Conservation (phyloP, 2,113 vertebrate genomes). For the Nansenia antarctica region DNA sequence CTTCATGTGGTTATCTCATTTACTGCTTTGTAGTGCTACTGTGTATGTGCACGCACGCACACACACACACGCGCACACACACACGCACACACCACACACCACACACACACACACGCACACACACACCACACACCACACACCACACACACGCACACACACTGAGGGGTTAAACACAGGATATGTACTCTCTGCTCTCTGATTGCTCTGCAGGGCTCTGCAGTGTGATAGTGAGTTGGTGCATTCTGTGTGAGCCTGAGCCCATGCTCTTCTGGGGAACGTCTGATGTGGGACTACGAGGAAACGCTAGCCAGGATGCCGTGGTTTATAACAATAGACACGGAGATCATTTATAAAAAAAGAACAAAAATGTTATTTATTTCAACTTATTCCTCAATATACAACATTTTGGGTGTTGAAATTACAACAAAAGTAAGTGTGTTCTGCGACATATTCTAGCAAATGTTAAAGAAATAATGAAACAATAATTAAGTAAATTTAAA, state of each 20-base stretch:
- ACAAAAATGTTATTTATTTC: conserved; percentile 87
- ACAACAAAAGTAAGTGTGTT: conserved; percentile 68
- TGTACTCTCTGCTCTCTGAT: conserved; percentile 3
- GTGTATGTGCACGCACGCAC: too few species aligned
- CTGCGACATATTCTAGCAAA: conserved; percentile 82
- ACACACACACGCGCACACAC: neutral
- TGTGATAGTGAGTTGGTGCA: too few species aligned
- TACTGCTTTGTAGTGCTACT: neutral
- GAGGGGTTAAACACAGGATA: neutral
- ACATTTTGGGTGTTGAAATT: conserved; percentile 79
- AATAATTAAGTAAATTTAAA: conserved; percentile 46
- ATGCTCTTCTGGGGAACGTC: neutral
- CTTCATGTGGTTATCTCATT: neutral
- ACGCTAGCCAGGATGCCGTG: neutral
- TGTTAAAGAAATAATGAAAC: conserved; percentile 73
- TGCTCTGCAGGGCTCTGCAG: neutral
- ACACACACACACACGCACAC: neutral
- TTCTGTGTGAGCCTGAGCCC: conserved; percentile 11
- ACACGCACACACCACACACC: neutral
- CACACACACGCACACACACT: neutral
- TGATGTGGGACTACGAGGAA: neutral
- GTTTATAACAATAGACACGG: neutral
- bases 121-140: neutral
- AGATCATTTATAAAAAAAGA: conserved; percentile 74
- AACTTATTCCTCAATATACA: conserved; percentile 80